These are phyloP conservation scores for Tadarida brasiliensis DNA, from an alignment of 2,797 vertebrate species.

Conservation along the genomic window DNA sequence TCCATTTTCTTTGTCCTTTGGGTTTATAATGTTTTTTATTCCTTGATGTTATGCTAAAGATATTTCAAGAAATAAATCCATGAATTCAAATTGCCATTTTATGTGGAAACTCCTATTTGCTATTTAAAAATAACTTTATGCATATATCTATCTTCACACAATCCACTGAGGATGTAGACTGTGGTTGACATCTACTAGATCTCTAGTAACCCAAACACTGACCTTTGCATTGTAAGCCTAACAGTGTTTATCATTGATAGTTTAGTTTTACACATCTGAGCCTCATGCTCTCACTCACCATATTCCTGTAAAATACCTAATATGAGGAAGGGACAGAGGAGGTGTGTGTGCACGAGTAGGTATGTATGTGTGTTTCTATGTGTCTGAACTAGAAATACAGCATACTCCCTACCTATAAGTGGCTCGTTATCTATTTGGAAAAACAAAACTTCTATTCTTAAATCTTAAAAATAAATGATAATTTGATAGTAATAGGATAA, in stretches of 20 bases:
- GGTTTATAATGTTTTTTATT: neutral
- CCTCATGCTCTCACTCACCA: neutral
- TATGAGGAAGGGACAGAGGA: neutral
- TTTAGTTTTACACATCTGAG: neutral
- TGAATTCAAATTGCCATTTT: neutral
- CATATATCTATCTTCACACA: neutral
- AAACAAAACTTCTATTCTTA: constrained; percentile 22
- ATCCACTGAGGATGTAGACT: neutral
- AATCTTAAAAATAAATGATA: neutral
- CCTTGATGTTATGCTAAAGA: neutral
- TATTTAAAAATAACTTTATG: neutral
- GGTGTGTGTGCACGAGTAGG: neutral
- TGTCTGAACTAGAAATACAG: neutral
- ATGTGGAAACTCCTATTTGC: neutral
- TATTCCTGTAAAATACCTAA: neutral
- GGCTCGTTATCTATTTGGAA: neutral
- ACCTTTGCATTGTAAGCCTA: neutral
- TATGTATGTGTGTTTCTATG: too few species aligned
- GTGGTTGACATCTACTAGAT: neutral
- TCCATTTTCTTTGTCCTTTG: constrained; percentile 6
- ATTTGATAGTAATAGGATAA: neutral
- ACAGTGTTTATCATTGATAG: neutral
- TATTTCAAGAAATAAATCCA: neutral
- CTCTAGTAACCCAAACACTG: neutral
- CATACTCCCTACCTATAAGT: neutral